A percentile compares a stretch with the other conserved stretches of the same genome.
phyloP scores from a whole-genome alignment of 1,140 invertebrate genomes.

The Bombus soroeensis region DNA sequence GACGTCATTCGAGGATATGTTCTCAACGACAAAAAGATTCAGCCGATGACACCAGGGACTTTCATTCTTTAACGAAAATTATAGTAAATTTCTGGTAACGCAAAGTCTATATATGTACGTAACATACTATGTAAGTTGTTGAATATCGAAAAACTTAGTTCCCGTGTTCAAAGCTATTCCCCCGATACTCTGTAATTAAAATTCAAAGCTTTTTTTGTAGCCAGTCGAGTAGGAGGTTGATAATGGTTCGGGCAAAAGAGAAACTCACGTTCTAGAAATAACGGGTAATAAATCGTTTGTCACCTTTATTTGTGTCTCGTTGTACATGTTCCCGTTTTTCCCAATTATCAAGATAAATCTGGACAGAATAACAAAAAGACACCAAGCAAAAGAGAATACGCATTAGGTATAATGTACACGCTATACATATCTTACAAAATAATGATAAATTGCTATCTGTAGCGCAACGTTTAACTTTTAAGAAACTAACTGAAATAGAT shows the following conservation, averaged over 20 bases:
- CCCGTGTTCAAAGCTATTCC: not conserved
- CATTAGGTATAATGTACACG: not conserved
- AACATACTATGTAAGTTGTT: not conserved
- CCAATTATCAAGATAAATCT: not conserved
- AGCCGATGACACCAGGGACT: not conserved
- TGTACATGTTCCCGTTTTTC: conserved; percentile 37
- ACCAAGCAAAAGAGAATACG: not conserved
- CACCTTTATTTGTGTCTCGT: conserved; percentile 40
- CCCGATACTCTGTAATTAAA: not conserved
- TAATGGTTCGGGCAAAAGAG: not conserved
- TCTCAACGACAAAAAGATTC: conserved; percentile 60
- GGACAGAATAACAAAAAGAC: conserved; percentile 7
- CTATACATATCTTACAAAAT: not conserved
- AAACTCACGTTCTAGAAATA: conserved; percentile 10
- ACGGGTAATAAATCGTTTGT: conserved; percentile 41
- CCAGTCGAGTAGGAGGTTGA: not conserved
- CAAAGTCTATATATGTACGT: not conserved
- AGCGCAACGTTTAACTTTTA: not conserved
- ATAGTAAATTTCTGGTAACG: not conserved
- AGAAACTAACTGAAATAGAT: not conserved
- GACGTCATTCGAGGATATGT: conserved; percentile 71
- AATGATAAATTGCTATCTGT: not conserved
- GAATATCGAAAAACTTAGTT: not conserved
- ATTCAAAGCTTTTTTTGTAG: not conserved
- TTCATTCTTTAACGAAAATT: not conserved